Evolutionary conservation across 2,113 vertebrate genomes (phyloP), one percentile per base, ranked within the genome.

Genomic region (Alosa alosa): DNA sequence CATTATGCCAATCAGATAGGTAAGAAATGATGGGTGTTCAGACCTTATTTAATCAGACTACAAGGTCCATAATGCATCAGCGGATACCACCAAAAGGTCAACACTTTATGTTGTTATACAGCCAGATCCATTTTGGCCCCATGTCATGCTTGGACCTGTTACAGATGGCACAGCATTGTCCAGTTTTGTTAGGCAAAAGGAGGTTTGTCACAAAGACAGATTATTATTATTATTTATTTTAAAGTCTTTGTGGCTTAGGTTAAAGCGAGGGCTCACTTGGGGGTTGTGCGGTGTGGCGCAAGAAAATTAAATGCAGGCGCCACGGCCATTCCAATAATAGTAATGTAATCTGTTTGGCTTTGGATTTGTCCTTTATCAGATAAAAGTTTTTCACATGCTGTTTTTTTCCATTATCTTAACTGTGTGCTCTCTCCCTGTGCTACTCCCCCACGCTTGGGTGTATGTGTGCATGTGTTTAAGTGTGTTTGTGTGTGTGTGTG

Each of bases 21-120:
- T 87, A 72, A 47, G 85, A 81, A 83, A 55, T 36, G 4, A 50
- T 18, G 6, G 72, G 82, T 83, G 82, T 86, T 92, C 87, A 84
- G 87, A 15, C 55, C 88, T 91, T 87, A 84, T 88, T 93, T 93
- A 87, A 91, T 92, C 89, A 90, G 89, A 75, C 89, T 90, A 91
- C 88, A 89, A 92, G 86, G 86, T 44, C 60, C n/a, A 75, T 89
- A 45, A 84, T 68, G 83, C 75, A 45, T 46, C 57, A 88, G 49
- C 20, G 46, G 4, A n/a, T 20, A 25, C 60, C 64, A 1, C 64
- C n/a, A 72, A 72, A 31, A 72, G 5, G 64, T 72, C 64, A 72
- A 72, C 64, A 36, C n/a, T 72, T 36, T 8, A 60, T 60, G n/a
- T 68, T 22, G 0, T 31, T 31, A 68, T 11, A 13, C 3, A 72